Conservation (phyloP, 2,797 vertebrate genomes). For the Lophius americanus region DNA sequence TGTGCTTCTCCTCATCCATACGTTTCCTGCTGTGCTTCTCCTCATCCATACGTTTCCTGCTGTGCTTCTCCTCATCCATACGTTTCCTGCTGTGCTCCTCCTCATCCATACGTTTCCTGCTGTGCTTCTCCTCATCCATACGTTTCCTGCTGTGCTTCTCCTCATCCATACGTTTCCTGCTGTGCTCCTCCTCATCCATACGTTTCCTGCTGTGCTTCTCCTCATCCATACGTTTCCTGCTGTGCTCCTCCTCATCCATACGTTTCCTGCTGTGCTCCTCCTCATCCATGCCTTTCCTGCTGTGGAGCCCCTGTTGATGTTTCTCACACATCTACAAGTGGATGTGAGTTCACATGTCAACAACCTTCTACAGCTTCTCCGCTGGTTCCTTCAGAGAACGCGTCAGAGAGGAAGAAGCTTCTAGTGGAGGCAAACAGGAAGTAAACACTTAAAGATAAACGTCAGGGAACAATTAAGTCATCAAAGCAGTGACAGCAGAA, state of each 20-base stretch:
- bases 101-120: background rate
- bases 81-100: constrained; percentile 12
- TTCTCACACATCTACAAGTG: background rate
- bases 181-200: constrained; percentile 6
- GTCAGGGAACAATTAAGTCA: background rate
- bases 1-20: background rate
- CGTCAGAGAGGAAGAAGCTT: no score
- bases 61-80: constrained; percentile 4
- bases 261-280: background rate
- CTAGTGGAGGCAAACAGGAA: no score
- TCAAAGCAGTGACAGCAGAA: background rate
- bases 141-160: background rate
- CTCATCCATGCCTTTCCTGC: background rate
- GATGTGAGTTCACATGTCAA: no score
- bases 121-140: background rate
- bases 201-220: constrained; percentile 11
- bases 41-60: constrained; percentile 1
- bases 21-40: constrained; percentile 13
- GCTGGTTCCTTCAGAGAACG: no score
- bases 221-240: constrained; percentile 4
- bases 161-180: no score
- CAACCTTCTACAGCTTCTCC: no score
- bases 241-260: constrained; percentile 7
- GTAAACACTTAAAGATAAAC: no score
- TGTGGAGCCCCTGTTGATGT: no score